Evolutionary conservation across 2,113 vertebrate species (phyloP).

Genomic region (Emydura subglobosa): DNA sequence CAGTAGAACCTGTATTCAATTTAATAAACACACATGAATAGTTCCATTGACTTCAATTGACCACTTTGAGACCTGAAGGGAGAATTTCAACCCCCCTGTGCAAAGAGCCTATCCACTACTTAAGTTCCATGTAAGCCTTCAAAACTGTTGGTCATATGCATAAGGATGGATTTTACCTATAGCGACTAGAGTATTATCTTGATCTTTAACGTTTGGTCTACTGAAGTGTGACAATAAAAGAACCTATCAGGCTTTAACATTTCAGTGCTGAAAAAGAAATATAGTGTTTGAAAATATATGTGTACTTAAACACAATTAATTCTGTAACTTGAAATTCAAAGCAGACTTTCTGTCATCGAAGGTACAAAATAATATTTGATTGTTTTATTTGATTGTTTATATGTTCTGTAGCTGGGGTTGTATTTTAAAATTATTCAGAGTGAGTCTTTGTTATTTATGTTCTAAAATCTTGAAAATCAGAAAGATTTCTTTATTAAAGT

Average conservation of each 20-base stretch:
- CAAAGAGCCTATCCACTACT: not conserved
- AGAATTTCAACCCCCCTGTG: not conserved
- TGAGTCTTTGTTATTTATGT: not conserved
- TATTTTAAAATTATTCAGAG: not conserved
- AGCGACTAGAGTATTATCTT: not conserved
- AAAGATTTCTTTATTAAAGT: not conserved
- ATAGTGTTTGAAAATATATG: not conserved
- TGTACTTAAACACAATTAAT: not conserved
- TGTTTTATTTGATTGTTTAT: not conserved
- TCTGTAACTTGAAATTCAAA: not conserved
- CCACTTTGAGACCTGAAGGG: not conserved
- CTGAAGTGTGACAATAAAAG: not conserved
- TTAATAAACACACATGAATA: not conserved
- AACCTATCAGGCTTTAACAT: not conserved
- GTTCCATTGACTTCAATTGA: rapidly evolving
- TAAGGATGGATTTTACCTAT: not conserved
- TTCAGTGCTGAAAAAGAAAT: not conserved
- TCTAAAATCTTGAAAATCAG: not conserved
- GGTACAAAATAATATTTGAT: not conserved
- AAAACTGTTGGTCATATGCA: not conserved
- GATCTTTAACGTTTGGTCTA: not conserved
- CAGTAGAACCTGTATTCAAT: not conserved
- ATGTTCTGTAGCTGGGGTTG: rapidly evolving
- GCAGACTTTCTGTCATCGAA: not conserved
- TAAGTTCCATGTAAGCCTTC: not conserved